Conservation (phyloP, 2,113 vertebrate species). For the Ceyx cyanopectus region DNA sequence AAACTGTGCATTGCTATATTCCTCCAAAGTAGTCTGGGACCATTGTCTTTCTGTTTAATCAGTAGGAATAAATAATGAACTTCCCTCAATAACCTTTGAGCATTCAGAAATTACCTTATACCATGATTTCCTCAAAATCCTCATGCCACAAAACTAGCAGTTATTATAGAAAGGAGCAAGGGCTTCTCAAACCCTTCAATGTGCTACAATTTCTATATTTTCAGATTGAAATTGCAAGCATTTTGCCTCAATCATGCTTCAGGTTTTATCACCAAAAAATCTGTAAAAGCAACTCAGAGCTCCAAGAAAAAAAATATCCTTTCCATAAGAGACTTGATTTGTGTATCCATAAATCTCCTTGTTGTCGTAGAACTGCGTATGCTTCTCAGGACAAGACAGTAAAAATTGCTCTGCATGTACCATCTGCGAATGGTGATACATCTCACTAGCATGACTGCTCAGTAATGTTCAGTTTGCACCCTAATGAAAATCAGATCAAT, state of each 20-base stretch:
- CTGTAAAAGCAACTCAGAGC: not conserved
- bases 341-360: constrained; percentile 9
- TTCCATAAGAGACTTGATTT: constrained; percentile 17
- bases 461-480: constrained; percentile 38
- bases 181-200: not conserved
- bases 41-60: not conserved
- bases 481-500: constrained; percentile 49
- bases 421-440: constrained; percentile 5
- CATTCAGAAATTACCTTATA: not conserved
- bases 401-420: not conserved
- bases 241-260: not conserved
- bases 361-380: not conserved
- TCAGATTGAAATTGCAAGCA: not conserved
- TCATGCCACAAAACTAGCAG: not conserved
- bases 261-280: not conserved
- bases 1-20: not conserved
- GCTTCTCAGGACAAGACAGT: constrained; percentile 2
- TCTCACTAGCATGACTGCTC: not conserved
- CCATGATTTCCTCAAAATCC: not conserved
- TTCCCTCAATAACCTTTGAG: not conserved
- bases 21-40: not conserved
- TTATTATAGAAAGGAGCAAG: not conserved
- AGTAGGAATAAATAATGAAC: not conserved
- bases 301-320: constrained; percentile 14
- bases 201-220: not conserved